Base-by-base conservation (phyloP, 2,888 invertebrate genomes). In the Cylindroiulus punctatus region DNA sequence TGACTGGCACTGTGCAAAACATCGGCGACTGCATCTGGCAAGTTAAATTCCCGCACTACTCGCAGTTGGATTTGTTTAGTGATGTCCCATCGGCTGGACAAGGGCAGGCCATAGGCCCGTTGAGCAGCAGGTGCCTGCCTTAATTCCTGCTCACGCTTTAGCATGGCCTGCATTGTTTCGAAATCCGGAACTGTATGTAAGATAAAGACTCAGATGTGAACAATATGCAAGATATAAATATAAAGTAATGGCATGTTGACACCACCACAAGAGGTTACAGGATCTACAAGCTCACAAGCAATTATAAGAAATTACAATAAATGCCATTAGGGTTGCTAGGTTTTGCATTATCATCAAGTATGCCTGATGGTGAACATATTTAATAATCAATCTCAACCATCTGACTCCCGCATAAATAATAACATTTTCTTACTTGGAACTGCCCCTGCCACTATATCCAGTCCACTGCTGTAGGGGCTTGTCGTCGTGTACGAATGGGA, bases 11-110 rank as follows among this genome's bases (percentile, higher is more conserved):
- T 87, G 88, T 95, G 95, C 86, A 96, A 92, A 89, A 96, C 93
- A 91, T 96, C 95, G 8, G 96, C 95, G 19, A 96, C 95, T 17
- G 94, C 93, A 91, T 98, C 98, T 0, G 98, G 98, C 87, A 98
- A 93, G 90, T 97, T 97, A 91, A 97, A 96, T 92, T 98, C 98
- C 84, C 98, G 94, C 19, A 98, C 97, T 0, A 97, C 97, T 10
- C 98, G 94, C 89, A 98, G 91, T 87, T 97, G 94, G 88, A 97
- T 94, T 92, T 95, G 93, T 88, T 94, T 93, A 89, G 94, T 94
- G 88, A 96, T 95, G 90, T 96, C 95, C 88, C 94, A 94, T 86
- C 95, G 93, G 88, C 96, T 95, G 10, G 95, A 94, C 88, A 96
- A 93, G 87, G 95, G 94, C 91, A 95, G 92, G 88, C 94, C 92